Conservation (phyloP, 2,888 invertebrate species). For the Apantesis nais region DNA sequence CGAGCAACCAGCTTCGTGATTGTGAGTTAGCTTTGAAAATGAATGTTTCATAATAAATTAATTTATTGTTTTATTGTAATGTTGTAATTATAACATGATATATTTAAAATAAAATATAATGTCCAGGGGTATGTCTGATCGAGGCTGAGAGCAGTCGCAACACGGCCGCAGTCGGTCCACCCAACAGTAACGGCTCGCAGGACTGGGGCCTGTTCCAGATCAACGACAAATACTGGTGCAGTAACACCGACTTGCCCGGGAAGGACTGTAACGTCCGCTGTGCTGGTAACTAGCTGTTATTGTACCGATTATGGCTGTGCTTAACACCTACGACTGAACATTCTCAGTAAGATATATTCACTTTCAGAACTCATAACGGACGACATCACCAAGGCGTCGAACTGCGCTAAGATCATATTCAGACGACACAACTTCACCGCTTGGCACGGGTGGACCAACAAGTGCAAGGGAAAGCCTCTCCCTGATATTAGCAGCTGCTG, state of each 20-base stretch:
- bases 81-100: no score
- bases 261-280: conserved; percentile 72
- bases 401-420: no score
- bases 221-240: no score
- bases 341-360: background rate
- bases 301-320: background rate
- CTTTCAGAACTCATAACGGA: conserved; percentile 39
- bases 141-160: conserved; percentile 79
- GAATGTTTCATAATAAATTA: background rate
- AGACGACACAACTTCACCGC: conserved; percentile 58
- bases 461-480: no score
- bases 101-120: background rate
- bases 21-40: conserved; percentile 19
- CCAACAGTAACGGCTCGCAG: conserved; percentile 78
- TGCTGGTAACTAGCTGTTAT: conserved; percentile 35
- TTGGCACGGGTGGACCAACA: conserved; percentile 70
- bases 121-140: conserved; percentile 82
- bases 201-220: conserved; percentile 84
- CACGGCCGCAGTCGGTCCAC: conserved; percentile 69
- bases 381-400: conserved; percentile 67
- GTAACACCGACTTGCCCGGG: conserved; percentile 56
- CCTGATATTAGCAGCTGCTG: no score
- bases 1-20: conserved; percentile 35
- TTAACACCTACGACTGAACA: no score
- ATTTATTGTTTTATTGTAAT: background rate